These are phyloP conservation scores for Oncorhynchus masou DNA, from an alignment of 2,113 vertebrate genomes.

Conservation along the genomic window DNA sequence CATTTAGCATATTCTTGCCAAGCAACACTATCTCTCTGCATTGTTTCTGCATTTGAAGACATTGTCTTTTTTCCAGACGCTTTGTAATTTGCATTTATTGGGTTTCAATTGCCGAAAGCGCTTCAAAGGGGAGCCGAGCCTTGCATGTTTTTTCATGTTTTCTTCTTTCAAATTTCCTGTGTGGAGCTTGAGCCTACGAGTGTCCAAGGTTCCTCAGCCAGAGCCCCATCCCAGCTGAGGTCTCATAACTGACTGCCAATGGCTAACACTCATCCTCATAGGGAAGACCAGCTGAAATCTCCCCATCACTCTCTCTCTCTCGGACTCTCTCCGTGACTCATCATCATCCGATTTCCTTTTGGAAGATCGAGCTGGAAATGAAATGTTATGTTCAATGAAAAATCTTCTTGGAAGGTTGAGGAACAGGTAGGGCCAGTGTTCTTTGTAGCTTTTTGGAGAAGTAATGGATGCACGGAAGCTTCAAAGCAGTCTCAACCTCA, in stretches of 20 bases:
- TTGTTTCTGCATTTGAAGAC: neutral
- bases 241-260: neutral
- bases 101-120: neutral
- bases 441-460: neutral
- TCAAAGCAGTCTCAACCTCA: neutral
- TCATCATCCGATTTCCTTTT: neutral
- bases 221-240: neutral
- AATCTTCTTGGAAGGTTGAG: neutral
- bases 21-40: neutral
- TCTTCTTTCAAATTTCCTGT: slow-evolving; percentile 10
- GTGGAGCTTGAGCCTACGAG: neutral
- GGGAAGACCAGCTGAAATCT: neutral
- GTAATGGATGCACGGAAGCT: no score
- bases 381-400: neutral
- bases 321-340: neutral
- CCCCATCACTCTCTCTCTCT: neutral
- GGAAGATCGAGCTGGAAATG: neutral
- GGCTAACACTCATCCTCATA: neutral
- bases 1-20: neutral
- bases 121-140: neutral
- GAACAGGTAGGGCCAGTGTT: neutral
- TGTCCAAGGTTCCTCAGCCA: neutral
- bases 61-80: neutral
- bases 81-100: neutral
- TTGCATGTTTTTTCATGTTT: slow-evolving; percentile 7